Base-by-base conservation (phyloP, 2,113 vertebrate genomes). In the Daubentonia madagascariensis region DNA sequence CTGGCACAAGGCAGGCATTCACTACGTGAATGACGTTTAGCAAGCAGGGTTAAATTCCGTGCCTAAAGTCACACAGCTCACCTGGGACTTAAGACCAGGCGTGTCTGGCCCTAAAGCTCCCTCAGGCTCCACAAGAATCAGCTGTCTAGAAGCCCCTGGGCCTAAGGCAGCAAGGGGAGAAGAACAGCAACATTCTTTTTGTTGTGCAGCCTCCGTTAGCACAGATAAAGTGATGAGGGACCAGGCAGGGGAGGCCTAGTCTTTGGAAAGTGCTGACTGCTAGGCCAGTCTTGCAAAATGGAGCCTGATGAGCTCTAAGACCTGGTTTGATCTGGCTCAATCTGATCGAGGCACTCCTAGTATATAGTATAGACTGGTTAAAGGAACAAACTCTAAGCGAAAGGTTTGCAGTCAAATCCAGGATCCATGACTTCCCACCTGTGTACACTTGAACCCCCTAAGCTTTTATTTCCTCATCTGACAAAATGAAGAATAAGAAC, bases 381-480 rank as follows among this genome's bases (percentile, higher is more conserved):
- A 72, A 52, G 35, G 48, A 63, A 78, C 0, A 12, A 45, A 43
- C 40, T 45, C 61, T 32, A 18, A n/a, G 85, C 89, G 70, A 30
- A 54, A 81, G 20, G 52, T 13, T 1, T 70, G 43, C 35, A 14
- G 12, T 57, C 59, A 22, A 65, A 63, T 35, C 10, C 10, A 22
- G 68, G 30, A 45, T 52, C 40, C 37, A 1, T 17, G 52, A 63
- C 50, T 61, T 61, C 23, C 5, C 52, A 30, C 0, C 3, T 20
- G 8, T 61, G 45, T 17, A 1, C 8, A 13, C 32, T 28, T 30
- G 8, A 65, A 35, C 17, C 40, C 5, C 72, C 45, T 28, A 40
- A 68, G 35, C 35, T 72, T 86, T 78, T 72, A 40, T 32, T 92
- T 97, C 61, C 81, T 78, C 40, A 1, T 81, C 75, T 30, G 63